Percentiles rank a stretch among this genome's conserved stretches.
Evolutionary conservation across 2,888 invertebrate species (phyloP).

Genomic region (Encarsia formosa): DNA sequence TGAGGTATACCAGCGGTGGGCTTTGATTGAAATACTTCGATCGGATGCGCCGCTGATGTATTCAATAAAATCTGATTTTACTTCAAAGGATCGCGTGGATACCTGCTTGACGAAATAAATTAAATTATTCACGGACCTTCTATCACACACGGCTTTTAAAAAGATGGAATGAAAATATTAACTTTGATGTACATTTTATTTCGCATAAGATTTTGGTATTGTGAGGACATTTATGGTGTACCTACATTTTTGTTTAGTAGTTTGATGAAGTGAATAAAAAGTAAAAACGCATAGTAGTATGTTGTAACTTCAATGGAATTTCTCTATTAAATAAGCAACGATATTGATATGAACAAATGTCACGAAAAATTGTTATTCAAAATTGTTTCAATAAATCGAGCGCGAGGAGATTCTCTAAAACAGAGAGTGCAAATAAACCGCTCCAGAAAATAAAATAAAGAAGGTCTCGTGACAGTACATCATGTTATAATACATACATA

Average conservation of each 20-base stretch:
- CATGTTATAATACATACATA: too few species aligned
- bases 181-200: slow-evolving; percentile 28
- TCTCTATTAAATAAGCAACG: too few species aligned
- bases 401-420: too few species aligned
- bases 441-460: slow-evolving; percentile 20
- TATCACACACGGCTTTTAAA: slow-evolving; percentile 25
- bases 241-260: too few species aligned
- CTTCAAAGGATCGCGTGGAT: slow-evolving; percentile 36
- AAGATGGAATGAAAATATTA: slow-evolving; percentile 26
- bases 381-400: too few species aligned
- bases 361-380: too few species aligned
- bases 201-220: neutral
- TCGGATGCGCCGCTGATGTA: slow-evolving; percentile 28
- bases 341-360: too few species aligned
- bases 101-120: slow-evolving; percentile 27
- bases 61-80: slow-evolving; percentile 40
- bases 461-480: neutral
- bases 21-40: slow-evolving; percentile 40
- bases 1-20: slow-evolving; percentile 28
- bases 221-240: too few species aligned
- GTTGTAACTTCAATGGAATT: too few species aligned
- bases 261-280: too few species aligned
- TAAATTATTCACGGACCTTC: slow-evolving; percentile 28
- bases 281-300: too few species aligned
- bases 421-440: slow-evolving; percentile 9